These are phyloP conservation scores for Scelioninae gen. 1 DNA, from an alignment of 2,888 invertebrate species.

Conservation along the genomic window DNA sequence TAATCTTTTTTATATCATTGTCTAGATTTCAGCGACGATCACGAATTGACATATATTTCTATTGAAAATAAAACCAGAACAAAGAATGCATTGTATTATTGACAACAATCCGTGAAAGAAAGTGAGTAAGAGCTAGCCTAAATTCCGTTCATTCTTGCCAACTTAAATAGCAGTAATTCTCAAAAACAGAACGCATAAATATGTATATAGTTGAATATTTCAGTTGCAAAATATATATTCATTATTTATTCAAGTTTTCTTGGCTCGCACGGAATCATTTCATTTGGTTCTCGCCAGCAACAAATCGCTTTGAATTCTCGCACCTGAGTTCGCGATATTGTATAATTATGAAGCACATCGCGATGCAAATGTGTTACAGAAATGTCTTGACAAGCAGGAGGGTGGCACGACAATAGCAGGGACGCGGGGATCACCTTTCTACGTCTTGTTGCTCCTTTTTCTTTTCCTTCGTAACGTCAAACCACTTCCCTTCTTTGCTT, in stretches of 20 bases:
- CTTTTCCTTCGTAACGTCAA: background rate
- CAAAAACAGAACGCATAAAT: constrained; percentile 22
- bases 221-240: constrained; percentile 19
- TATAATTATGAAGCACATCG: constrained; percentile 44
- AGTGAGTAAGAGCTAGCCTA: background rate
- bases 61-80: background rate
- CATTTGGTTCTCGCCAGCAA: constrained; percentile 19
- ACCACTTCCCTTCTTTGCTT: background rate
- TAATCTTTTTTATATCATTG: background rate
- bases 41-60: constrained; percentile 5
- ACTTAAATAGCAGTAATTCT: constrained; percentile 14
- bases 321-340: constrained; percentile 35
- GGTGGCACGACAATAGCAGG: constrained; percentile 6
- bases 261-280: constrained; percentile 19
- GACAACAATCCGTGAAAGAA: background rate
- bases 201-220: constrained; percentile 23
- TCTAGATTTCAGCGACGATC: background rate
- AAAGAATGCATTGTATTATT: constrained; percentile 11
- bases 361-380: constrained; percentile 40
- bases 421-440: constrained; percentile 30
- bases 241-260: constrained; percentile 41
- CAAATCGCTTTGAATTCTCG: constrained; percentile 26
- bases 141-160: constrained; percentile 1
- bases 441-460: constrained; percentile 24
- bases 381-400: constrained; percentile 47